Percentiles rank a stretch among this genome's conserved stretches.
phyloP scores from a whole-genome alignment of 2,888 invertebrate genomes.

The Luperina nickerlii region DNA sequence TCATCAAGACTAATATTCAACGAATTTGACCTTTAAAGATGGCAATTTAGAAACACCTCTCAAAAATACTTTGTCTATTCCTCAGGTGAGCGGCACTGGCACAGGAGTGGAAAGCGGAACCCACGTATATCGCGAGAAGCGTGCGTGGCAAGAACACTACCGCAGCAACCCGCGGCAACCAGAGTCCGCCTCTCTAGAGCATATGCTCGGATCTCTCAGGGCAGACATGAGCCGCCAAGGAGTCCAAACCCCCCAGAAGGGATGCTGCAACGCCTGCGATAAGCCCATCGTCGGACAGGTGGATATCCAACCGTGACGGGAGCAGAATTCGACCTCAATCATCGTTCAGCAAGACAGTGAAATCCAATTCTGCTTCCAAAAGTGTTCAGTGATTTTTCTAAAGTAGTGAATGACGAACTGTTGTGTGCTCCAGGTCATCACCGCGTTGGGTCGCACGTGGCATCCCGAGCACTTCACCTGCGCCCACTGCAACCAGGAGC shows the following conservation, averaged over 20 bases:
- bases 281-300: constrained; percentile 99
- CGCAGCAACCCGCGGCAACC: constrained; percentile 90
- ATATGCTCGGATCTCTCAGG: constrained; percentile 98
- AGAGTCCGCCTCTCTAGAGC: constrained; percentile 91
- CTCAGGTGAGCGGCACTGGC: constrained; percentile 85
- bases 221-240: constrained; percentile 99
- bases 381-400: constrained; percentile 54
- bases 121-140: constrained; percentile 92
- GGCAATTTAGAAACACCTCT: constrained; percentile 43
- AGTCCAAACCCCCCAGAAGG: constrained; percentile 99
- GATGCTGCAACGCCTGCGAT: constrained; percentile 99
- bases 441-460: constrained; percentile 99
- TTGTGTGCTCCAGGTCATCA: constrained; percentile 92
- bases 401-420: constrained; percentile 67
- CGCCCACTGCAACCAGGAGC: constrained; percentile 98
- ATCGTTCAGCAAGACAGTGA: constrained; percentile 46
- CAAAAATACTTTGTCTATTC: constrained; percentile 38
- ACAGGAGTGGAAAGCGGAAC: constrained; percentile 86
- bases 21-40: constrained; percentile 15
- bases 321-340: constrained; percentile 49
- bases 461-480: constrained; percentile 99
- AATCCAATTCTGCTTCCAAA: constrained; percentile 39
- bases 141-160: constrained; percentile 89
- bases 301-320: constrained; percentile 61
- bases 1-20: not conserved